Evolutionary conservation across 2,888 invertebrate genomes (phyloP), one percentile per base, ranked within the genome.

Genomic region (Scaptomyza reducta): DNA sequence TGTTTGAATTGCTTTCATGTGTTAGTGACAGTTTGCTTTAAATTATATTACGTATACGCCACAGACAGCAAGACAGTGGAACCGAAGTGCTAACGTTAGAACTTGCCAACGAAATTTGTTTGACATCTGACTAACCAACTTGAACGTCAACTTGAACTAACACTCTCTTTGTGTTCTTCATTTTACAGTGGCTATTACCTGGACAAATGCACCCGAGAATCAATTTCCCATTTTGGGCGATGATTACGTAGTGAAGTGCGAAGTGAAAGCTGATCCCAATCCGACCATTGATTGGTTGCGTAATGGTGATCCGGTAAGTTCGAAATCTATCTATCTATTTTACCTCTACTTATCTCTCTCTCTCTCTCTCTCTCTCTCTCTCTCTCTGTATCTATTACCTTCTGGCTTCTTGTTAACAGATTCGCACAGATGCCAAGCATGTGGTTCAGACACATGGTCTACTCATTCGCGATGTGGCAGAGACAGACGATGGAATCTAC

Each of bases 231-330:
- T 95, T 25, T 93, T 96, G 58, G 95, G 96, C 29, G 93, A 94
- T 74, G 95, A 96, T 85, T 96, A 94, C 89, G 94, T 94, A 90
- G 94, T 98, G 16, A 95, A 94, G 92, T 98, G 98, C 89, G 94
- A 95, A 90, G 97, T 97, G 0, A 94, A 94, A 65, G 97, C 97
- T 0, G 95, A 95, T 90, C 97, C 97, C 11, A 93, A 96, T 33
- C 97, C 97, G 0, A 94, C 94, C n/a, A 95, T 97, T 11, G 96
- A 96, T 90, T 97, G 97, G 97, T 93, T 95, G 73, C 95, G 95
- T 90, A 95, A 97, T 90, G 95, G 95, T 35, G 94, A 94, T 82
- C 92, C 93, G 68, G 94, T 94, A 92, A 93, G 92, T 31, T 3
- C 10, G 10, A 10, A n/a, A n/a, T n/a, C 27, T 10, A 27, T 27